Evolutionary conservation across 2,888 invertebrate species (phyloP), one percentile per base, ranked within the genome.

Genomic region (Napeogenes sylphis): DNA sequence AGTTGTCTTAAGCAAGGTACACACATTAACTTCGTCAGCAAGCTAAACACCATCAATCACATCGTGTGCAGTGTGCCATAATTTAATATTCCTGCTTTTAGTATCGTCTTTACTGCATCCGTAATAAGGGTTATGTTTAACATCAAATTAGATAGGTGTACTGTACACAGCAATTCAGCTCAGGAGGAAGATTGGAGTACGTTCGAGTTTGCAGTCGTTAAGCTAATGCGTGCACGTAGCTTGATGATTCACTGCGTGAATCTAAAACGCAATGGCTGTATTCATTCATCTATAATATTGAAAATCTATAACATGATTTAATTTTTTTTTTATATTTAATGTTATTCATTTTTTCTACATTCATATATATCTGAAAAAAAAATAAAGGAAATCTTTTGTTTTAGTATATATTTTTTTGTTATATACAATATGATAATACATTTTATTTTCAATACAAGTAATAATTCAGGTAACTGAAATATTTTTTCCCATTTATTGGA

Each of bases 21-120:
- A 71, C 69, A 69, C 67, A 68, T 67, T 67, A 71, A 65, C 68
- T 57, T 45, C 65, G 62, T 64, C 64, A 66, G 66, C 61, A 64
- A 65, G 64, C 66, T 65, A 65, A 67, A 70, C 66, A 68, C 63
- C 65, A 70, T 70, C 68, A 70, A 70, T 70, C 70, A 70, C 56
- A 56, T 35, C 62, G 47, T 53, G 56, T 38, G 54, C 55, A 61
- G 35, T 62, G 59, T 62, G 59, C 66, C 60, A 38, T 58, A 51
- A 51, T 60, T 45, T 64, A 64, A 67, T 67, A 62, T 64, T 58
- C 58, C 60, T 53, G 32, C 71, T 69, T 13, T 21, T 53, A 33
- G 30, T 30, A 54, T 59, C 30, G 45, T 32, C 54, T 45, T 14
- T 59, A 59, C 42, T 42, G 32, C 53, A 2, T 6, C 51, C 12